These are phyloP conservation scores for Mellivora capensis DNA, from an alignment of 2,113 vertebrate genomes.

Conservation along the genomic window DNA sequence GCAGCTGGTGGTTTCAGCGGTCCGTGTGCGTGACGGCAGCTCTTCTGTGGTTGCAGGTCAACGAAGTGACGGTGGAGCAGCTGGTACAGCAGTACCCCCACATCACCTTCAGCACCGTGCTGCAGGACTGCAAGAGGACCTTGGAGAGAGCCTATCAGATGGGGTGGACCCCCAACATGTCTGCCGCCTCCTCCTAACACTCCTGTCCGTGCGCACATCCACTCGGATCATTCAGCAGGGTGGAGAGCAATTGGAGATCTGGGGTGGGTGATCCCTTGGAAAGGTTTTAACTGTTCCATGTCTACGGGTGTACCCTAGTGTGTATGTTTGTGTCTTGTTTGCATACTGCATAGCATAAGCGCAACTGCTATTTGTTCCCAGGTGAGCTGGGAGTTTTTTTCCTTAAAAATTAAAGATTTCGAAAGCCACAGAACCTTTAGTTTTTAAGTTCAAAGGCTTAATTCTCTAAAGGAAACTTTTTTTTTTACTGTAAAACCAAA, in stretches of 20 bases:
- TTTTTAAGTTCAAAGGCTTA: constrained; percentile 52
- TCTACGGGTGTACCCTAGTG: background rate
- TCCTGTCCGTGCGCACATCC: background rate
- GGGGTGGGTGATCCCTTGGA: constrained; percentile 24
- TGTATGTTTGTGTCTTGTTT: constrained; percentile 56
- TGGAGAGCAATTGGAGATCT: constrained; percentile 68
- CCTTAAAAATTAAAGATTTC: constrained; percentile 37
- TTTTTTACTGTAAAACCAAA: background rate
- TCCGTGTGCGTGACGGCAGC: background rate
- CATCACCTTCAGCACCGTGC: constrained; percentile 98
- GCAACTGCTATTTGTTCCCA: constrained; percentile 42
- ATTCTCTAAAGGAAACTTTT: constrained; percentile 15
- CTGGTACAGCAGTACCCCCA: constrained; percentile 97
- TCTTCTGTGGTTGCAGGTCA: constrained; percentile 88
- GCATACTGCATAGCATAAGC: constrained; percentile 46
- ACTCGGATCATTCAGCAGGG: constrained; percentile 53
- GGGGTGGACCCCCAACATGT: constrained; percentile 97
- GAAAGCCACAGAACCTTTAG: constrained; percentile 10
- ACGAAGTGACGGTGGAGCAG: constrained; percentile 95
- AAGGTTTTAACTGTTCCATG: constrained; percentile 41
- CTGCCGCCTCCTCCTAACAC: constrained; percentile 90
- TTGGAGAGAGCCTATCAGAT: constrained; percentile 98
- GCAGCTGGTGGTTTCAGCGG: accelerated
- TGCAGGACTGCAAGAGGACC: constrained; percentile 99
- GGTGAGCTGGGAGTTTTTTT: constrained; percentile 43